Evolutionary conservation across 2,113 vertebrate species (phyloP).

Genomic region (Garra rufa): DNA sequence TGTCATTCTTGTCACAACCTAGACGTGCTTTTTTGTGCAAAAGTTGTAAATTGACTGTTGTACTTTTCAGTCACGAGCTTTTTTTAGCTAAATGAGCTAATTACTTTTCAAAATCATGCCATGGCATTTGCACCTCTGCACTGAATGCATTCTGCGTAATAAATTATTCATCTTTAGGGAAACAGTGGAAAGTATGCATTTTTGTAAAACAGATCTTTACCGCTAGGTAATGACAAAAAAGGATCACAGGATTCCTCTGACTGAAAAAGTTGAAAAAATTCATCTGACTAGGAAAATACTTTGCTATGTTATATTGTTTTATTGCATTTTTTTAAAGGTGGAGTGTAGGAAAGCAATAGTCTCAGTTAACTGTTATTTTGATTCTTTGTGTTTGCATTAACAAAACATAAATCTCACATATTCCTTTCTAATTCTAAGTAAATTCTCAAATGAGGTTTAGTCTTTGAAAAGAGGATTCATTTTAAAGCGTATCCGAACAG

Average conservation of each 20-base stretch:
- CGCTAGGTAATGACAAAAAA: background rate
- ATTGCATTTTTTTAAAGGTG: background rate
- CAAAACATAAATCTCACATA: background rate
- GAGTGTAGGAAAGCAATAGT: background rate
- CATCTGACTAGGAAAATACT: background rate
- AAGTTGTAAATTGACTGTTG: slow-evolving; percentile 64
- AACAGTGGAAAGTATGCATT: background rate
- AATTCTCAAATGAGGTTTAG: background rate
- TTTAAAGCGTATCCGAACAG: background rate
- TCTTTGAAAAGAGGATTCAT: background rate
- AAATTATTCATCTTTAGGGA: background rate
- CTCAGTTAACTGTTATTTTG: background rate
- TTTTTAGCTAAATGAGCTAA: slow-evolving; percentile 58
- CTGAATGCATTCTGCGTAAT: background rate
- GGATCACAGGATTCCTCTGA: background rate
- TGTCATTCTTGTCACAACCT: slow-evolving; percentile 79
- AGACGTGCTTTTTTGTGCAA: slow-evolving; percentile 70
- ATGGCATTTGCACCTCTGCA: slow-evolving; percentile 48
- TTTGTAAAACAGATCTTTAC: background rate
- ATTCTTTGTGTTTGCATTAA: background rate
- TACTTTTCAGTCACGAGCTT: slow-evolving; percentile 53
- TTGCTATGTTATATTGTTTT: background rate
- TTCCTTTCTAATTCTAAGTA: too few relatives aligned
- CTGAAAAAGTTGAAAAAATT: too few relatives aligned
- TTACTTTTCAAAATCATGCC: slow-evolving; percentile 53